Conservation (phyloP, 2,113 vertebrate species). For the Hemibagrus wyckioides region DNA sequence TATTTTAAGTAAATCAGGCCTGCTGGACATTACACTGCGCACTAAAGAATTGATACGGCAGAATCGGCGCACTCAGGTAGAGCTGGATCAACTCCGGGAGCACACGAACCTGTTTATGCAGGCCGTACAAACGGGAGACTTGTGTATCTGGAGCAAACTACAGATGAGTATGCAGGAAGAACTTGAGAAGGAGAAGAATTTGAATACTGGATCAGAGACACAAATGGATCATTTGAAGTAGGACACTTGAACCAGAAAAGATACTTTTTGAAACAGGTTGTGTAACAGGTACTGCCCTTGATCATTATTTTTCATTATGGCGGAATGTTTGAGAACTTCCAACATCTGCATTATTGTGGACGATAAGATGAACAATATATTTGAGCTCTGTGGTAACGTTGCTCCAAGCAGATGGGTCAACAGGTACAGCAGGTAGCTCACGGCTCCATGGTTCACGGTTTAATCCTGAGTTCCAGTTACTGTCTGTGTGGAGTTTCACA, state of each 20-base stretch:
- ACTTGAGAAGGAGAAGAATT: conserved; percentile 44
- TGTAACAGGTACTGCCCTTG: not conserved
- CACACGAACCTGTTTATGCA: conserved; percentile 83
- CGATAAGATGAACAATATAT: not conserved
- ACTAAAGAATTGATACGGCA: conserved; percentile 90
- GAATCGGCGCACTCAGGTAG: conserved; percentile 84
- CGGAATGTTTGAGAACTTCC: not conserved
- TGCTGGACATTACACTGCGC: conserved; percentile 89
- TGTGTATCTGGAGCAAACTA: conserved; percentile 77
- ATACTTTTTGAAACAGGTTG: not conserved
- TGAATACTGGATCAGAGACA: conserved; percentile 28
- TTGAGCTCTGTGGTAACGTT: not conserved
- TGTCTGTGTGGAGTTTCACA: not conserved
- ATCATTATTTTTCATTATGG: not conserved
- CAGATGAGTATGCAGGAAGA: conserved; percentile 73
- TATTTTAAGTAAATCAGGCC: conserved; percentile 81
- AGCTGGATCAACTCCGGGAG: conserved; percentile 84
- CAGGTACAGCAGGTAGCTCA: not conserved
- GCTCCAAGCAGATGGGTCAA: not conserved
- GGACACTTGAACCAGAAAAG: conserved; percentile 1
- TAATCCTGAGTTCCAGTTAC: not conserved
- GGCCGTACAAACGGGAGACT: conserved; percentile 78
- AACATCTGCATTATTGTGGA: not conserved
- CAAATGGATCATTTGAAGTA: conserved; percentile 21
- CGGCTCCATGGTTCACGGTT: not conserved